phyloP scores from a whole-genome alignment of 1,140 invertebrate genomes.

The Riptortus pedestris region DNA sequence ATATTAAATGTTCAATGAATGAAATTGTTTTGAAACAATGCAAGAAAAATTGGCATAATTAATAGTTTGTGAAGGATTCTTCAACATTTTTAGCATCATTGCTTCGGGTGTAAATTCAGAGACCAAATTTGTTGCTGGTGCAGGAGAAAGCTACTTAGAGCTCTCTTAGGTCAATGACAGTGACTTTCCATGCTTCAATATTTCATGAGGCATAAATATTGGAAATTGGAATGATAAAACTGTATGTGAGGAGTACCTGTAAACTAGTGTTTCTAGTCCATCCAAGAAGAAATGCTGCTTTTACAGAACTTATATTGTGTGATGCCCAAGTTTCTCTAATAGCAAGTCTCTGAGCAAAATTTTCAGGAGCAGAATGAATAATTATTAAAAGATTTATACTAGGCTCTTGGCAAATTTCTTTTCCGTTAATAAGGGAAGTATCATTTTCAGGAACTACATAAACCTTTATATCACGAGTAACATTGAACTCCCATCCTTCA shows the following conservation, averaged over 20 bases:
- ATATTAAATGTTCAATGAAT: too few species aligned
- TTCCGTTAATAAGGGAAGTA: conserved; percentile 52
- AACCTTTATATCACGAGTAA: conserved; percentile 53
- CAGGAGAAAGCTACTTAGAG: too few species aligned
- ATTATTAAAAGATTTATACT: conserved; percentile 50
- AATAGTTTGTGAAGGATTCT: too few species aligned
- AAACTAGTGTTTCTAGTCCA: conserved; percentile 44
- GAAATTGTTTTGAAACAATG: too few species aligned
- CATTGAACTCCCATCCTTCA: conserved; percentile 57
- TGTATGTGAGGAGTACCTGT: conserved; percentile 38
- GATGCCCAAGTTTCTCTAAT: conserved; percentile 71
- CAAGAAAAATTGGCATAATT: too few species aligned
- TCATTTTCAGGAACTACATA: conserved; percentile 59
- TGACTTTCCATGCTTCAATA: too few species aligned
- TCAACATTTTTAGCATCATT: too few species aligned
- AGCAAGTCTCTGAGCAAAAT: conserved; percentile 52
- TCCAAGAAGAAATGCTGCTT: conserved; percentile 47
- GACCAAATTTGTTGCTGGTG: too few species aligned
- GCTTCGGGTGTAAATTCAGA: too few species aligned
- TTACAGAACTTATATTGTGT: conserved; percentile 33
- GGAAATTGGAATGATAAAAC: neutral
- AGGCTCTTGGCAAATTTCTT: conserved; percentile 43
- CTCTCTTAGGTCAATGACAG: too few species aligned
- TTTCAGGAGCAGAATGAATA: conserved; percentile 56
- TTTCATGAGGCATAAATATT: neutral